Conservation (phyloP, 1,140 invertebrate genomes). For the Nixonia krombeini region DNA sequence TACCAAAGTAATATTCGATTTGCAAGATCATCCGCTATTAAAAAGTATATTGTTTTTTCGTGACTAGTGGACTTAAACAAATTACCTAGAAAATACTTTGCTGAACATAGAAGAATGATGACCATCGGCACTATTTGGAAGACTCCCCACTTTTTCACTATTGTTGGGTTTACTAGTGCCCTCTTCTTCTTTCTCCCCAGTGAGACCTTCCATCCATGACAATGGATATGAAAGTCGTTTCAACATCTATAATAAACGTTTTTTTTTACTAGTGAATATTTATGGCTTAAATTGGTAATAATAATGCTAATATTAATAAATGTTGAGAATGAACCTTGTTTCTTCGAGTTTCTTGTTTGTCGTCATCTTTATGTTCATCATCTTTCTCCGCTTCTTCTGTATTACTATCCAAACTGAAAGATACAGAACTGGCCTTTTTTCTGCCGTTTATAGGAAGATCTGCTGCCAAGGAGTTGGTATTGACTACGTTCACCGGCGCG, state of each 20-base stretch:
- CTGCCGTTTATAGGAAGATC: constrained; percentile 71
- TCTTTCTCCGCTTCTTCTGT: constrained; percentile 68
- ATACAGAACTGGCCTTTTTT: constrained; percentile 81
- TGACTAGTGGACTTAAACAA: neutral
- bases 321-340: constrained; percentile 65
- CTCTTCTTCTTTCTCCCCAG: constrained; percentile 77
- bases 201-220: constrained; percentile 91
- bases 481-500: constrained; percentile 75
- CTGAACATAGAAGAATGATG: constrained; percentile 85
- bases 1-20: constrained; percentile 1
- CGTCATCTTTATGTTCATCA: constrained; percentile 68
- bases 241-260: constrained; percentile 78
- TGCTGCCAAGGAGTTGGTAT: constrained; percentile 68
- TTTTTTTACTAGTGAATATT: neutral
- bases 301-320: neutral
- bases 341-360: constrained; percentile 72
- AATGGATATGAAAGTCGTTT: constrained; percentile 93
- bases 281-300: neutral
- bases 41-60: neutral
- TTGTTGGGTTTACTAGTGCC: constrained; percentile 56
- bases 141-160: constrained; percentile 68
- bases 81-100: constrained; percentile 89
- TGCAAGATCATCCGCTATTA: neutral
- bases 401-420: constrained; percentile 80
- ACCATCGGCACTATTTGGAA: constrained; percentile 77